These are phyloP conservation scores for Entomobrya proxima DNA, from an alignment of 2,888 invertebrate genomes.

Conservation along the genomic window DNA sequence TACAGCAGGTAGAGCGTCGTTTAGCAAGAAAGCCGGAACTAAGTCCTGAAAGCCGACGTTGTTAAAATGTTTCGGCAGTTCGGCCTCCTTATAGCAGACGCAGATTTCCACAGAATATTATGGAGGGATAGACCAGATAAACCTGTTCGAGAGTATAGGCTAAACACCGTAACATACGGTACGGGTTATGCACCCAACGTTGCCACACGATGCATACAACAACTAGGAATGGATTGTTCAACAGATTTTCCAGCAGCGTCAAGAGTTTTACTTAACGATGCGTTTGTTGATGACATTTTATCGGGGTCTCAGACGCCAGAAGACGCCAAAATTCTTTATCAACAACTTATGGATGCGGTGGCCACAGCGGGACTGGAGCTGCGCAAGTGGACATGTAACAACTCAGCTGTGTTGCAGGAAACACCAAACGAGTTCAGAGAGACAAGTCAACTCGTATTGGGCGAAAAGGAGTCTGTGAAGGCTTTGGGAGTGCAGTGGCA, in stretches of 20 bases:
- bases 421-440: constrained; percentile 35
- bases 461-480: neutral
- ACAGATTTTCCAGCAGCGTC: constrained; percentile 56
- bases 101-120: no score
- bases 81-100: no score
- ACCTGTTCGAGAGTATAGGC: constrained; percentile 63
- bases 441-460: neutral
- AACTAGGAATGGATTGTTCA: constrained; percentile 74
- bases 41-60: no score
- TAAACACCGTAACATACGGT: constrained; percentile 76
- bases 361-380: no score
- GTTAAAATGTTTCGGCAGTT: no score
- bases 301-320: neutral
- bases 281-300: constrained; percentile 76
- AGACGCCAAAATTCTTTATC: constrained; percentile 12
- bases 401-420: constrained; percentile 1
- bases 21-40: no score
- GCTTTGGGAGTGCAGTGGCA: constrained; percentile 57
- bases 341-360: neutral
- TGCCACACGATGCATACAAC: constrained; percentile 74
- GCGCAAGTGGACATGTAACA: no score
- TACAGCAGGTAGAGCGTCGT: no score
- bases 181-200: constrained; percentile 75
- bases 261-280: constrained; percentile 68
- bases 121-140: no score